A percentile compares a stretch with the other conserved stretches of the same genome.
These are phyloP conservation scores for Diplosoma virens DNA, from an alignment of 23 tunicate genomes.

Conservation along the genomic window DNA sequence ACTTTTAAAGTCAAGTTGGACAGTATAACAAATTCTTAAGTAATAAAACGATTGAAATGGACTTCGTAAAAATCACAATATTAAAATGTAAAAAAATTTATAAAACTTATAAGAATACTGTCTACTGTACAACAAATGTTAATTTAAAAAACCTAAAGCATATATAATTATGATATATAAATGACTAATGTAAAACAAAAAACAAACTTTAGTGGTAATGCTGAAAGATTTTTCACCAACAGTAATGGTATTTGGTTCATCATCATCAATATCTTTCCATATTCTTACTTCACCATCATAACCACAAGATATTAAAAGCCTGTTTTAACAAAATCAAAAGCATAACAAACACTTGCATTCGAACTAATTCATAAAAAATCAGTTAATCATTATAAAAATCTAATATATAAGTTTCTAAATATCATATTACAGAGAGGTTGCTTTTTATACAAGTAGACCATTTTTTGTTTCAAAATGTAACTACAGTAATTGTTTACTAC, in stretches of 20 bases:
- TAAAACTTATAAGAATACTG: neutral
- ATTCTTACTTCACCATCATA: conserved; percentile 68
- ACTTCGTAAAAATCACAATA: neutral
- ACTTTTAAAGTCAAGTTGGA: no score
- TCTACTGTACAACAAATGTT: no score
- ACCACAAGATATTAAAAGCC: conserved; percentile 66
- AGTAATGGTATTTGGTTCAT: conserved; percentile 52
- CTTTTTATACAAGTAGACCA: no score
- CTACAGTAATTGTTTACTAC: no score
- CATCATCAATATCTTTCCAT: conserved; percentile 67
- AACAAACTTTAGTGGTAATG: conserved; percentile 44
- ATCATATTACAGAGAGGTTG: no score
- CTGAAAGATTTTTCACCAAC: conserved; percentile 54
- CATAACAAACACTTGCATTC: neutral
- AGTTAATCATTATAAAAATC: neutral
- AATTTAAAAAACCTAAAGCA: neutral
- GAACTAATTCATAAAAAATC: neutral
- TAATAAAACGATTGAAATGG: no score
- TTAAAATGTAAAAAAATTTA: neutral
- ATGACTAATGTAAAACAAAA: neutral
- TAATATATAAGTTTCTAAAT: neutral
- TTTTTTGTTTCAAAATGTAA: no score
- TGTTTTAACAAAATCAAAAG: neutral
- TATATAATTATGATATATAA: neutral
- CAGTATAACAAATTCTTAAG: no score